phyloP scores from a whole-genome alignment of 2,797 vertebrate genomes.

The Cyprinodon diabolis region DNA sequence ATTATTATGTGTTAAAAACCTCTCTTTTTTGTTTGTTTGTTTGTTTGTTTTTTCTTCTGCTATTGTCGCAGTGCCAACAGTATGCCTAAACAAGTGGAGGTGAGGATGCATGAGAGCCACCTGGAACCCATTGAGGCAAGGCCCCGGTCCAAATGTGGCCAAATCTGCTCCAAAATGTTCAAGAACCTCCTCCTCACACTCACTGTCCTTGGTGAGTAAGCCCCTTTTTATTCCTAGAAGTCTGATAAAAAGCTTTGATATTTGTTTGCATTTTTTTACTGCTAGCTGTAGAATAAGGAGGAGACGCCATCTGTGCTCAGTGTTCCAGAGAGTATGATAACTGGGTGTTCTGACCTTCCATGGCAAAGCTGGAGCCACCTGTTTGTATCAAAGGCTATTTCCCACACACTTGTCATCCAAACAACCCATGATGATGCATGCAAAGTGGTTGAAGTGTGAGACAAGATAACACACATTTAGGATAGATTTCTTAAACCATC shows the following conservation, averaged over 20 bases:
- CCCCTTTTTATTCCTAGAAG: background rate
- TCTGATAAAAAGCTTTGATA: background rate
- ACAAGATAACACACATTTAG: background rate
- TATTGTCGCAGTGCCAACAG: slow-evolving; percentile 86
- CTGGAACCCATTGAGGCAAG: slow-evolving; percentile 85
- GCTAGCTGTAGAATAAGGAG: slow-evolving; percentile 30
- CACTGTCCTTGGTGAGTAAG: slow-evolving; percentile 87
- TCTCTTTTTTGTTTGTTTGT: background rate
- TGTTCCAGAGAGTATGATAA: slow-evolving; percentile 57
- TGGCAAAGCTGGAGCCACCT: slow-evolving; percentile 50
- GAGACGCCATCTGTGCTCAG: slow-evolving; percentile 64
- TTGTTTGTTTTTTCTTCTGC: slow-evolving; percentile 13
- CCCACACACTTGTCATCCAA: slow-evolving; percentile 36
- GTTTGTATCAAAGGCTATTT: slow-evolving; percentile 52
- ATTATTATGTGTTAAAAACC: background rate
- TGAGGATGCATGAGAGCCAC: slow-evolving; percentile 96
- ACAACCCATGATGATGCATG: slow-evolving; percentile 40
- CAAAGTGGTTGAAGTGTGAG: slow-evolving; percentile 13
- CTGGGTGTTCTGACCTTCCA: slow-evolving; percentile 61
- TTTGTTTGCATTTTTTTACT: slow-evolving; percentile 1
- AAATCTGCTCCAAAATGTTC: slow-evolving; percentile 87
- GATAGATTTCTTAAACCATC: slow-evolving; percentile 12
- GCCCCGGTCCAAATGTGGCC: slow-evolving; percentile 83
- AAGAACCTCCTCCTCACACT: slow-evolving; percentile 96
- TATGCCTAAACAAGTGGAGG: slow-evolving; percentile 99